These are phyloP conservation scores for Dynastes maya DNA, from an alignment of 2,888 invertebrate species.

Conservation along the genomic window DNA sequence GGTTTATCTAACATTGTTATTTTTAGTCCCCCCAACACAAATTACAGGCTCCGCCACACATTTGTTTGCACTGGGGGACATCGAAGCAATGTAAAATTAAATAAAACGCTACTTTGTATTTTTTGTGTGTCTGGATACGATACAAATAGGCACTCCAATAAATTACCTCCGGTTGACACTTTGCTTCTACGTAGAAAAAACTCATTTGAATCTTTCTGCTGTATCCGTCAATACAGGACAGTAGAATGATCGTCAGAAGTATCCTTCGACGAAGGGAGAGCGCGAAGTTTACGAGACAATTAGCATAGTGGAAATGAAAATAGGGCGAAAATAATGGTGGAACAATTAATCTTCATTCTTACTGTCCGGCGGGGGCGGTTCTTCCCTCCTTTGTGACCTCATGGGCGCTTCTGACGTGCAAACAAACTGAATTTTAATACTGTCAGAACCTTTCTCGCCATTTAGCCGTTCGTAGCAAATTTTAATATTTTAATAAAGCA, in stretches of 20 bases:
- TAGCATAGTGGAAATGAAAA: conserved; percentile 46
- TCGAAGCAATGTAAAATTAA: no score
- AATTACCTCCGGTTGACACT: background rate
- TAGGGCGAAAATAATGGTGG: conserved; percentile 45
- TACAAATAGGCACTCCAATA: background rate
- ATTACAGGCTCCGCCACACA: no score
- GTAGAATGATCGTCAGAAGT: background rate
- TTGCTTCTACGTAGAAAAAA: background rate
- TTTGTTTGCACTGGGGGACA: no score
- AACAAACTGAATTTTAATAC: conserved; percentile 19
- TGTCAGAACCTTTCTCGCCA: background rate
- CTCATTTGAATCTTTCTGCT: background rate
- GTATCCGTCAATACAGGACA: background rate
- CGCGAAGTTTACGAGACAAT: conserved; percentile 39
- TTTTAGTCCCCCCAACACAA: no score
- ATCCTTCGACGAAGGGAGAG: conserved; percentile 3
- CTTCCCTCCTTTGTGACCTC: background rate
- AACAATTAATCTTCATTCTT: conserved; percentile 42
- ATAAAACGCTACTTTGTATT: no score
- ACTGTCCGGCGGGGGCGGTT: conserved; percentile 16
- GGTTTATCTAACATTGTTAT: no score
- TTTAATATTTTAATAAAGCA: conserved; percentile 54
- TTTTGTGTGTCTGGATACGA: no score
- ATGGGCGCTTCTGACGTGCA: conserved; percentile 5
- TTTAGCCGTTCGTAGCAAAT: conserved; percentile 8